Base-by-base conservation (phyloP, 2,797 vertebrate species). In the Macropus fuliginosus region DNA sequence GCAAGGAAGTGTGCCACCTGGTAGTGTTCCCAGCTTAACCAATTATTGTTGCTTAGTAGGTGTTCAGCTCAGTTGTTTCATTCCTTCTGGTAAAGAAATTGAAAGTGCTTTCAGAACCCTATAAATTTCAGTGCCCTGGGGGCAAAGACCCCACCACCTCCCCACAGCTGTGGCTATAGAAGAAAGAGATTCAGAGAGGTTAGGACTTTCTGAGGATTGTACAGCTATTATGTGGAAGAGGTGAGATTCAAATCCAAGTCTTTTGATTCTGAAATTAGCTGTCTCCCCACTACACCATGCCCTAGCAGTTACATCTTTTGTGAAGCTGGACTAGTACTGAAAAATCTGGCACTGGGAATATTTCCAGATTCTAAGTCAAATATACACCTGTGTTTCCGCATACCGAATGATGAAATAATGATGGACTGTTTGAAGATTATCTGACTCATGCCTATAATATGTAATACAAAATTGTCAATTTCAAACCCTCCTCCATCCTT, bases 31-130 rank as follows among this genome's bases (percentile, higher is more conserved):
- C 62, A 91, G 56, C 91, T 54, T 24, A 95, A 93, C 93, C 94
- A 89, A 57, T 94, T 94, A 54, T 40, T 94, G 95, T 90, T 95
- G 92, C 96, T 97, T 93, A 96, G 96, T 40, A 95, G 81, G 55
- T 92, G 92, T 97, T 95, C 93, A 96, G 91, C 95, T 92, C 91
- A 62, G 54, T 95, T 94, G 87, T 92, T 93, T 93, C 89, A 90
- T 8, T 27, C 93, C 95, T 59, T 93, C 91, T 31, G 93, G 91
- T 91, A 50, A 90, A 92, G 57, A 87, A 56, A 46, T 87, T 27
- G 24, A 87, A 87, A 87, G n/a, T 27, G 40, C 8, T 87, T 87
- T 87, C 74, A 11, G 40, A 87, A 87, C 21, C 1, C 9, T 87
- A 50, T 87, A 87, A 87, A 87, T 87, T 87, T 87, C 21, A 87